Conservation (phyloP, 2,113 vertebrate species). For the Nycticorax nycticorax region DNA sequence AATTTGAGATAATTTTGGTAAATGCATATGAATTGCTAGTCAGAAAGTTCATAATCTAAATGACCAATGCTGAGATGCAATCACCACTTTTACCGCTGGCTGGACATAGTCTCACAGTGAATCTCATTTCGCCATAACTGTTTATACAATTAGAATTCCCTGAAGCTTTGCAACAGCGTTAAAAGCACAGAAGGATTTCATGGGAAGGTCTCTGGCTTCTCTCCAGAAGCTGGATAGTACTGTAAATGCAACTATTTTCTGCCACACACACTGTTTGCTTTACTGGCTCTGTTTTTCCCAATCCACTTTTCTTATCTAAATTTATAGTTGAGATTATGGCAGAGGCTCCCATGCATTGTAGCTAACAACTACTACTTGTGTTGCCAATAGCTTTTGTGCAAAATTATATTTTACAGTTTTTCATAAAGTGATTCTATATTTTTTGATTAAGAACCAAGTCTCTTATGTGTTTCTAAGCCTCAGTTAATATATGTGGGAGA, state of each 20-base stretch:
- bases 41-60: constrained; percentile 2
- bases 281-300: not conserved
- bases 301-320: not conserved
- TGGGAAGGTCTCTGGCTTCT: not conserved
- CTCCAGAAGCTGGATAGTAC: not conserved
- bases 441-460: constrained; percentile 39
- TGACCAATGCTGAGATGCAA: not conserved
- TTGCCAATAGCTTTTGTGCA: constrained; percentile 67
- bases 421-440: constrained; percentile 40
- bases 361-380: constrained; percentile 17
- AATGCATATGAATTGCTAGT: constrained; percentile 4
- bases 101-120: constrained; percentile 11
- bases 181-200: constrained; percentile 34
- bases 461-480: constrained; percentile 15
- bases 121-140: constrained; percentile 39
- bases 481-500: not conserved
- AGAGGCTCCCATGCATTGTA: not conserved
- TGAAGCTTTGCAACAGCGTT: constrained; percentile 39
- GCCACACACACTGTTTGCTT: not conserved
- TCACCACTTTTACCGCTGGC: not conserved
- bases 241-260: constrained; percentile 17
- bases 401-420: constrained; percentile 60
- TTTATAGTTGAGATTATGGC: not conserved
- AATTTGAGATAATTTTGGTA: not conserved
- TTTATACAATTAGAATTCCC: constrained; percentile 48